Evolutionary conservation across 2,888 invertebrate species (phyloP).

Genomic region (Tenthredo scrophulariae): DNA sequence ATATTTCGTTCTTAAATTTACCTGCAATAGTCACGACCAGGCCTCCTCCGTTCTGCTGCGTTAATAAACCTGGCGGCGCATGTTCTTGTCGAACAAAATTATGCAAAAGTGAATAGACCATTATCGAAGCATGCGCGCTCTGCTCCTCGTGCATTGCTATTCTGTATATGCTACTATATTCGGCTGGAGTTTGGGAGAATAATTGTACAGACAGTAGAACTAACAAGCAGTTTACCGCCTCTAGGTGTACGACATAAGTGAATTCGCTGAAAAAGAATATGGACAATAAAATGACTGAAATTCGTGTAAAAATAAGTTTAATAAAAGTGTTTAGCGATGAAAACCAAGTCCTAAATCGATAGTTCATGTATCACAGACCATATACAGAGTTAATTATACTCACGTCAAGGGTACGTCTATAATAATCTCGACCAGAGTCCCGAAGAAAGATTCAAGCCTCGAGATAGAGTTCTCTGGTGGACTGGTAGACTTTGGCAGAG

Average conservation of each 20-base stretch:
- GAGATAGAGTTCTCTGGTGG: conserved; percentile 61
- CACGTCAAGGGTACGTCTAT: conserved; percentile 91
- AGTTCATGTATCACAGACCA: neutral
- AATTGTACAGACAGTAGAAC: conserved; percentile 94
- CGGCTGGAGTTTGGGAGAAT: conserved; percentile 83
- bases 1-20: conserved; percentile 64
- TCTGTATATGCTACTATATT: conserved; percentile 78
- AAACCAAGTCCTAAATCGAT: neutral
- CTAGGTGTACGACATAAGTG: conserved; percentile 92
- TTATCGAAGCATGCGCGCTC: conserved; percentile 87
- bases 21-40: conserved; percentile 89
- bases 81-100: conserved; percentile 86
- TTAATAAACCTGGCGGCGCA: conserved; percentile 86
- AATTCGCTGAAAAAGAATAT: conserved; percentile 82
- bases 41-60: conserved; percentile 86
- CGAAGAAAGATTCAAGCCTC: conserved; percentile 86
- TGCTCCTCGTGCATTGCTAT: conserved; percentile 85
- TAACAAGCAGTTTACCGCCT: conserved; percentile 92
- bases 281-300: neutral
- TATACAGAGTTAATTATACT: conserved; percentile 72
- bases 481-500: conserved; percentile 73
- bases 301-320: neutral
- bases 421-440: conserved; percentile 88
- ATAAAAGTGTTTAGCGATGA: neutral
- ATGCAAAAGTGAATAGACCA: conserved; percentile 89